A percentile compares a stretch with the other conserved stretches of the same genome.
Evolutionary conservation across 1,140 invertebrate genomes (phyloP).

Genomic region (Conopomorpha cramerella): DNA sequence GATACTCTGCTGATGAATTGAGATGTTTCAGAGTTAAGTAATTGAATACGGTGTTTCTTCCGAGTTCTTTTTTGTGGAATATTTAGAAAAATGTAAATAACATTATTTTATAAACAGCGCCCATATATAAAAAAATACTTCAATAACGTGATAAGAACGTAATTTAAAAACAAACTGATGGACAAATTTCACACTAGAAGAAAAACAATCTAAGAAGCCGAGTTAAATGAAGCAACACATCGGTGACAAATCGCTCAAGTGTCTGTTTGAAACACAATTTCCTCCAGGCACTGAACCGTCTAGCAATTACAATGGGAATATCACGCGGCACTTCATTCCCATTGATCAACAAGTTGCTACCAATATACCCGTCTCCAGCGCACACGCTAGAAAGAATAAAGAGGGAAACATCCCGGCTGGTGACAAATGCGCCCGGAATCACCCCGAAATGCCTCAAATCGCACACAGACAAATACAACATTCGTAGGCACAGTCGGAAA

Average conservation of each 20-base stretch:
- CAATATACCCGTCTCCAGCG: conserved; percentile 28
- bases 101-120: no score
- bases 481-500: conserved; percentile 38
- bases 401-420: conserved; percentile 3
- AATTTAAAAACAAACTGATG: no score
- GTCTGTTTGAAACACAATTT: conserved; percentile 52
- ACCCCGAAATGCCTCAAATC: conserved; percentile 15
- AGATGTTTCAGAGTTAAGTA: no score
- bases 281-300: conserved; percentile 53
- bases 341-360: conserved; percentile 58
- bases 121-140: no score
- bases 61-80: no score
- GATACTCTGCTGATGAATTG: no score
- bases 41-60: no score
- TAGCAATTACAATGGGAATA: conserved; percentile 57
- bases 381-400: conserved; percentile 40
- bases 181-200: conserved; percentile 6
- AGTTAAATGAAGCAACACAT: no score
- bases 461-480: conserved; percentile 29
- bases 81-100: no score
- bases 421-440: conserved; percentile 13
- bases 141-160: no score
- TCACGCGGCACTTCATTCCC: conserved; percentile 57
- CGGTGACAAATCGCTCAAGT: conserved; percentile 43
- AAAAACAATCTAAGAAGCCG: conserved; percentile 4